Base-by-base conservation (phyloP, 2,888 invertebrate species). In the Boloria euphrosyne region DNA sequence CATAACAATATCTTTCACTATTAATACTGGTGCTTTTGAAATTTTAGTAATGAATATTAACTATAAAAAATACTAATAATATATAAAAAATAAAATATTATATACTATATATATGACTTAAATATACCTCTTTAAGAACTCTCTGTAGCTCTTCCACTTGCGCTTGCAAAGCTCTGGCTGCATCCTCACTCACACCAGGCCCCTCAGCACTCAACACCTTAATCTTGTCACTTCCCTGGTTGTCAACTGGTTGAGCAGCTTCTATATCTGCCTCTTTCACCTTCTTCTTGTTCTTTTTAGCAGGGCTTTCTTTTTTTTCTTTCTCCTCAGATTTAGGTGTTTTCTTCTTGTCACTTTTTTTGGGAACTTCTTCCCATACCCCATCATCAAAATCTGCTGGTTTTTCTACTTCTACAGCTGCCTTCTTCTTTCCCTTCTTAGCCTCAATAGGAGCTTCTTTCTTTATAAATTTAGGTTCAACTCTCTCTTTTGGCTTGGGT, bases 361-460 rank as follows among this genome's bases (percentile, higher is more conserved):
- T 93, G 69, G 95, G 89, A 73, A 96, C 95, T 74, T 93, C 93
- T 88, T 96, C 95, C 96, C 96, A 96, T 59, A 94, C 93, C 53
- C 95, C 96, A 75, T 96, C 95, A 84, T 96, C 95, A 85, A 93
- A 95, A 76, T 95, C 95, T 52, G 93, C 93, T 13, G 95, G 95
- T 80, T 96, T 96, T 75, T 95, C 95, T 70, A 92, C 86, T 60
- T 92, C 90, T 68, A 83, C 82, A 74, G 91, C 90, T 66, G 77
- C 77, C 82, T 94, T 94, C 77, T 94, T 94, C 80, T 95, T 95
- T 73, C 93, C 93, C 71, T 93, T 94, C 78, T 94, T 94, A 0
- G 80, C 83, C 57, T 91, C 90, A 67, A 74, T 71, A 18, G 78
- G 71, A 22, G 78, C 79, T 86, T 94, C 85, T 74, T 93, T 93